Conservation (phyloP, 2,113 vertebrate genomes). For the Onychorhynchus coronatus region DNA sequence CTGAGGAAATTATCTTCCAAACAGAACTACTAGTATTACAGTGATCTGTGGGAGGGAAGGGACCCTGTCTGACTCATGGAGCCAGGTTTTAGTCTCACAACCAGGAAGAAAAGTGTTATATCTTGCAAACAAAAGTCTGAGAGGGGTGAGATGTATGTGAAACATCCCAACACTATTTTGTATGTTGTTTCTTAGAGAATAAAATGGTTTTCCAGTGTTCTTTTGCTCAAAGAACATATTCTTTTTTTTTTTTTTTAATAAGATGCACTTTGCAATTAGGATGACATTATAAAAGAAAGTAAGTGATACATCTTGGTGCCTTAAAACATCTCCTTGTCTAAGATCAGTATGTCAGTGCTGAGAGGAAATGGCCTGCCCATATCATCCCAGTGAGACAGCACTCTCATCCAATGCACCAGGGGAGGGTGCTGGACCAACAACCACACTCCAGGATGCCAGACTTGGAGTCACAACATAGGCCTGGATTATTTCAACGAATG, state of each 20-base stretch:
- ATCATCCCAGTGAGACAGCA: neutral
- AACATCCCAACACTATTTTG: neutral
- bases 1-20: neutral
- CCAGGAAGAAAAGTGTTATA: neutral
- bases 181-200: neutral
- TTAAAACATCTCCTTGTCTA: neutral
- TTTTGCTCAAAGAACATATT: neutral
- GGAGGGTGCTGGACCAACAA: neutral
- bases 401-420: neutral
- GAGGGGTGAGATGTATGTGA: accelerated
- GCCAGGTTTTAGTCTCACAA: neutral
- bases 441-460: neutral
- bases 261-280: neutral
- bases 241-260: neutral
- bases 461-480: neutral
- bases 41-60: neutral
- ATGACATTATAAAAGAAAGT: neutral
- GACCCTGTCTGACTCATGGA: neutral
- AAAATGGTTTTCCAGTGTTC: neutral
- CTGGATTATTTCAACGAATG: neutral
- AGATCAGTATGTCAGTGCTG: accelerated
- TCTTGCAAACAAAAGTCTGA: neutral
- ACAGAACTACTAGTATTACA: neutral
- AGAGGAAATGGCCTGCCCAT: neutral
- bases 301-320: neutral